A percentile compares a stretch with the other conserved stretches of the same genome.
phyloP scores from a whole-genome alignment of 2,888 invertebrate genomes.

The Phymatocera aterrima region DNA sequence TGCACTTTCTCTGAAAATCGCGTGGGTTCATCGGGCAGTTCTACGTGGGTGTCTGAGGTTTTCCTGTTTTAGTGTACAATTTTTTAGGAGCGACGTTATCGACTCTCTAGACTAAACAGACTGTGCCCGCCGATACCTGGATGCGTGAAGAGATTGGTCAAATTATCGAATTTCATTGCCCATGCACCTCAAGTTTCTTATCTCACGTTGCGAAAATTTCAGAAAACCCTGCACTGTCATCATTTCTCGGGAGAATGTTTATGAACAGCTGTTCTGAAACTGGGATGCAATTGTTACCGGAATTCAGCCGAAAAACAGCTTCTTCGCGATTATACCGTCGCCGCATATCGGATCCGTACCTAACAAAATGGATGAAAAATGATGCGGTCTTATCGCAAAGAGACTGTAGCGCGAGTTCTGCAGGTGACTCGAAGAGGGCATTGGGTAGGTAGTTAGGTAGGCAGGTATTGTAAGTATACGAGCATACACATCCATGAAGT shows the following conservation, averaged over 20 bases:
- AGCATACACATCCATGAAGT: constrained; percentile 9
- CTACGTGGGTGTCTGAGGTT: no score
- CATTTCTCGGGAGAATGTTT: no score
- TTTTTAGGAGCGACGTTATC: constrained; percentile 22
- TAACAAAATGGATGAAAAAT: constrained; percentile 3
- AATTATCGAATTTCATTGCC: no score
- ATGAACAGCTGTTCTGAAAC: no score
- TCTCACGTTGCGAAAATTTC: no score
- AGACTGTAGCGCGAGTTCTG: constrained; percentile 15
- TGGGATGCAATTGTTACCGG: background rate
- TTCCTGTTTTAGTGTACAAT: constrained; percentile 5
- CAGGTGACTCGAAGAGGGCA: constrained; percentile 20
- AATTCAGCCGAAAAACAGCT: no score
- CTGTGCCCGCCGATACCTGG: background rate
- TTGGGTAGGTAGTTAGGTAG: no score
- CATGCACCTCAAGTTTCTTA: no score
- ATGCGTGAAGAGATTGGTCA: no score
- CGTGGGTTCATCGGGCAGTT: background rate
- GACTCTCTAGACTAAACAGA: background rate
- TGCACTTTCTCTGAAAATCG: background rate
- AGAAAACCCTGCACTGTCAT: background rate
- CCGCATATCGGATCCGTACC: background rate
- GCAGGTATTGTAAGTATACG: no score
- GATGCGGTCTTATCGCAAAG: background rate
- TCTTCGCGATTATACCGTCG: no score